Evolutionary conservation across 2,113 vertebrate genomes (phyloP).

Genomic region (Notarius lentiginosus): DNA sequence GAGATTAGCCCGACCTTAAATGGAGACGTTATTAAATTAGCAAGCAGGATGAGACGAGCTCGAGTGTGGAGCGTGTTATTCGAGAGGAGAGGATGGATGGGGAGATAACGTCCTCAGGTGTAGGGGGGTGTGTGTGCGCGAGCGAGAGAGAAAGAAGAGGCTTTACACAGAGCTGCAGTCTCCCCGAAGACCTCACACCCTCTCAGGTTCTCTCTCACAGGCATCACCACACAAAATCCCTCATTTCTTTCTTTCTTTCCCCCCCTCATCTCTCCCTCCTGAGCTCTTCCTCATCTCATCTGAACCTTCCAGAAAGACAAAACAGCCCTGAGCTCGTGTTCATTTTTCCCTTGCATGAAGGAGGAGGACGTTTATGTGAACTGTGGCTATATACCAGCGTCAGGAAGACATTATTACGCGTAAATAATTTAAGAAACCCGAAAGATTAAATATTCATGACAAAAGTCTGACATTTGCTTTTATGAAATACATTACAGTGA

Average conservation of each 20-base stretch:
- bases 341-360: background rate
- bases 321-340: background rate
- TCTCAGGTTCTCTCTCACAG: constrained; percentile 16
- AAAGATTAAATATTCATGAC: constrained; percentile 25
- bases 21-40: constrained; percentile 39
- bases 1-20: background rate
- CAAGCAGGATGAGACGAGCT: constrained; percentile 14
- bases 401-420: background rate
- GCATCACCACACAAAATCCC: constrained; percentile 17
- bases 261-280: background rate
- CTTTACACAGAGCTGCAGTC: constrained; percentile 15
- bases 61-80: constrained; percentile 12
- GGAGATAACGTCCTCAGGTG: constrained; percentile 22
- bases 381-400: background rate
- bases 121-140: background rate
- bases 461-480: constrained; percentile 1
- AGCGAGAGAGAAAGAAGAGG: background rate
- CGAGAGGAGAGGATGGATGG: constrained; percentile 23
- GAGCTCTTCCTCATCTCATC: background rate
- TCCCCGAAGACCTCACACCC: constrained; percentile 7
- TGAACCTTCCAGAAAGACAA: constrained; percentile 9
- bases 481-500: background rate
- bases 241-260: background rate
- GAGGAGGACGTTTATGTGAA: background rate
- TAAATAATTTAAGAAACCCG: constrained; percentile 19